Evolutionary conservation across 2,113 vertebrate genomes (phyloP), one percentile per base, ranked within the genome.

Genomic region (Rhodinocichla rosea): DNA sequence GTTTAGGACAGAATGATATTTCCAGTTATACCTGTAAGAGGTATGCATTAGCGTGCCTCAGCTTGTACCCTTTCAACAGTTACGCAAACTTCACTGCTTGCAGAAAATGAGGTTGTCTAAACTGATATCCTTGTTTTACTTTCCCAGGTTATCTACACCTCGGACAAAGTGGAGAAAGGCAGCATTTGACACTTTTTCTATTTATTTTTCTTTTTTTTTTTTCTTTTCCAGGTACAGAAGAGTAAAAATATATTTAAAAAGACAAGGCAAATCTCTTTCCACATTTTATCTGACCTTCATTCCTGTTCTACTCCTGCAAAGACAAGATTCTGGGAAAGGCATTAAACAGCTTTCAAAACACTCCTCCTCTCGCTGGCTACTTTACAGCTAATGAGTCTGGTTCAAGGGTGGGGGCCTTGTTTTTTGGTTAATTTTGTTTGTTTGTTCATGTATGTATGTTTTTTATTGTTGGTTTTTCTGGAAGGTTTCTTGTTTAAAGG

Each of bases 151-250:
- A 52, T 50, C 65, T 39, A 87, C 35, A 91, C 32, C 73, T 49
- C 85, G 89, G 92, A 94, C 63, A 82, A 44, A 79, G 44, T 11
- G 20, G 55, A 88, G 65, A 96, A 95, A 95, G 93, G 94, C 96
- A 96, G 92, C 92, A 97, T 97, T 92, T 98, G 98, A 98, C 96
- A 47, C 82, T 92, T 96, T 96, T 96, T 83, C 94, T 97, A 97
- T 95, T 98, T 96, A 92, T 96, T 95, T 68, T 20, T 22, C 97
- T 95, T 98, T 95, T 40, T 22, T 97, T 30, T 23, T 93, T 53
- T 23, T 92, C 49, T 19, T 98, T 98, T 97, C 87, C 98, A 99
- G 98, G 98, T 98, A 97, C 90, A 2, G 98, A 99, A 97, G 98
- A 99, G 52, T 98, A 98, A 97, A 98, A 97, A 80, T 89, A 81